phyloP scores from a whole-genome alignment of 2,113 vertebrate genomes.

The Otus sunia region DNA sequence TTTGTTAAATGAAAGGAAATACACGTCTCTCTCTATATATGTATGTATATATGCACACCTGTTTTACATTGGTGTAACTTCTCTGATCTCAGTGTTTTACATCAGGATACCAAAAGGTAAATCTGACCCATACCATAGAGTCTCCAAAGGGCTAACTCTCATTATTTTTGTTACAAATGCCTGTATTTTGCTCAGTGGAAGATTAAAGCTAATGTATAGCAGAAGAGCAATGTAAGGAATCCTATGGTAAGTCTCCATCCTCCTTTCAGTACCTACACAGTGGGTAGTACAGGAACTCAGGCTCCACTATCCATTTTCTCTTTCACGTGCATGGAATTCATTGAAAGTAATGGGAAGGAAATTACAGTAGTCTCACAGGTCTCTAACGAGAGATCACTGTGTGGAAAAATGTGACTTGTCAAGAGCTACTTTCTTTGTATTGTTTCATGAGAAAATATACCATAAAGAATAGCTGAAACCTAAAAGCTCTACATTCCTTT shows the following conservation, averaged over 20 bases:
- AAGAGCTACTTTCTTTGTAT: slow-evolving; percentile 64
- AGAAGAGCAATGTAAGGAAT: slow-evolving; percentile 67
- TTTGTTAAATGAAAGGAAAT: background rate
- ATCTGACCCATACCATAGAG: slow-evolving; percentile 12
- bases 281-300: slow-evolving; percentile 30
- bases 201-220: slow-evolving; percentile 73
- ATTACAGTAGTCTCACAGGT: slow-evolving; percentile 73
- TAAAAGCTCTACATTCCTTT: slow-evolving; percentile 65
- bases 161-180: slow-evolving; percentile 28
- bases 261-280: slow-evolving; percentile 58
- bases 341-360: slow-evolving; percentile 75
- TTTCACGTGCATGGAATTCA: slow-evolving; percentile 75
- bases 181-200: slow-evolving; percentile 63
- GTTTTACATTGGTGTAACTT: slow-evolving; percentile 47
- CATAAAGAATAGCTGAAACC: slow-evolving; percentile 59
- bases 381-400: slow-evolving; percentile 72
- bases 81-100: slow-evolving; percentile 59
- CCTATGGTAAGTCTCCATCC: slow-evolving; percentile 43
- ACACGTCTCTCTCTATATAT: background rate
- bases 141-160: slow-evolving; percentile 62
- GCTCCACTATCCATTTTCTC: slow-evolving; percentile 53
- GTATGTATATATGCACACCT: slow-evolving; percentile 6
- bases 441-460: slow-evolving; percentile 64
- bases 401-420: slow-evolving; percentile 77
- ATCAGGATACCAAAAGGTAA: slow-evolving; percentile 25